Conservation (phyloP, 2,888 invertebrate species). For the Apeira syringaria region DNA sequence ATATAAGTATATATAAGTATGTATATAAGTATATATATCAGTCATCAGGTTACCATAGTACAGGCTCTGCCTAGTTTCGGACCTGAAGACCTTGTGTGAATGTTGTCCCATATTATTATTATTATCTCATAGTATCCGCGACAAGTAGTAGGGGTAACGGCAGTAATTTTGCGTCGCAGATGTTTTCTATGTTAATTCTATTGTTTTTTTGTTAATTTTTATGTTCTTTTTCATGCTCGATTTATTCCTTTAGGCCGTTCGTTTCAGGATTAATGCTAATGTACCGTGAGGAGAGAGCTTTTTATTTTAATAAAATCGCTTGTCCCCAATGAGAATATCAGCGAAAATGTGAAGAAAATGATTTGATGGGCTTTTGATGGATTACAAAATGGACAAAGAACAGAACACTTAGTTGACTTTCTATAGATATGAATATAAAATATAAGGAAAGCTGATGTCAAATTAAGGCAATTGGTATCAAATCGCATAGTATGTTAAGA, state of each 20-base stretch:
- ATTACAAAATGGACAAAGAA: constrained; percentile 9
- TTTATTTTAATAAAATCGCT: constrained; percentile 42
- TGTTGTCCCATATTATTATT: no score
- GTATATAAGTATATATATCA: no score
- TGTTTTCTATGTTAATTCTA: constrained; percentile 83
- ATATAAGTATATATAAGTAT: no score
- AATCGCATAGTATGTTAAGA: no score
- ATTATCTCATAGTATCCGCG: no score
- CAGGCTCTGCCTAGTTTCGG: no score
- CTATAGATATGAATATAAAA: not conserved
- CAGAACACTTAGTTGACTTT: not conserved
- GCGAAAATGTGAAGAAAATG: constrained; percentile 22
- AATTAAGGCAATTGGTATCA: no score
- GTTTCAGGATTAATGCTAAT: constrained; percentile 74
- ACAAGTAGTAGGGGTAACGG: constrained; percentile 45
- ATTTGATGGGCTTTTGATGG: constrained; percentile 28
- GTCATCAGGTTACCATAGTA: no score
- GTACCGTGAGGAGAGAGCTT: constrained; percentile 50
- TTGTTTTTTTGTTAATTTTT: constrained; percentile 84
- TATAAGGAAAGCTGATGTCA: no score
- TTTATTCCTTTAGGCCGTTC: constrained; percentile 58
- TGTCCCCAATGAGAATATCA: constrained; percentile 35
- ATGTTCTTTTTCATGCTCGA: constrained; percentile 77
- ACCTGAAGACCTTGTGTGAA: no score
- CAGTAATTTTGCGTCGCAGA: constrained; percentile 71